Conservation (phyloP, 1,140 invertebrate genomes). For the Lethocerus indicus region DNA sequence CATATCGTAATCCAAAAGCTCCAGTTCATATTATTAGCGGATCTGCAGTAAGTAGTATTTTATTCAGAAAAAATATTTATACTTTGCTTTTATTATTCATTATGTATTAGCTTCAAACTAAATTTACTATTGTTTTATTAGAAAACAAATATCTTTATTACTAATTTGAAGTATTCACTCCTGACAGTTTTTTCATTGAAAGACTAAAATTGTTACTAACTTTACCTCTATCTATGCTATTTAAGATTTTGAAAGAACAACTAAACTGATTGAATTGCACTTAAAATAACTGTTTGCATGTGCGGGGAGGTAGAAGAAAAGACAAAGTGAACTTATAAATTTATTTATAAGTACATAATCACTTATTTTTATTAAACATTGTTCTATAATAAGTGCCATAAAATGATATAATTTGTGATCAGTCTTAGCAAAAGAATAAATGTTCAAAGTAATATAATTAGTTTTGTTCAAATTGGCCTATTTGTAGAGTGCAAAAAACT, state of each 20-base stretch:
- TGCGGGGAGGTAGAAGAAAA: too few species aligned
- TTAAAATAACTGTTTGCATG: too few species aligned
- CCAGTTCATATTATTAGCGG: slow-evolving; percentile 87
- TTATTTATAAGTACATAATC: neutral
- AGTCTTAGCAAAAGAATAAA: neutral
- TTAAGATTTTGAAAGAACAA: too few species aligned
- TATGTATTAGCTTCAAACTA: slow-evolving; percentile 24
- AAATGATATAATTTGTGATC: neutral
- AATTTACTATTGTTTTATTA: slow-evolving; percentile 5
- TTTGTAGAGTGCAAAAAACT: neutral
- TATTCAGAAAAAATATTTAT: slow-evolving; percentile 26
- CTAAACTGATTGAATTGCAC: too few species aligned
- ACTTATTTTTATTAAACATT: neutral
- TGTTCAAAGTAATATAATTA: neutral
- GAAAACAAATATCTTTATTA: neutral
- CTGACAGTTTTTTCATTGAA: slow-evolving; percentile 18
- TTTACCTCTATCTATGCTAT: too few species aligned
- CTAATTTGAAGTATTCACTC: slow-evolving; percentile 16
- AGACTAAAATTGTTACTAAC: neutral
- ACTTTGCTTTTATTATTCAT: slow-evolving; percentile 23
- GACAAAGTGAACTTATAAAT: too few species aligned
- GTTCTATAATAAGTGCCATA: neutral
- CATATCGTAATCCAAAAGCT: slow-evolving; percentile 73
- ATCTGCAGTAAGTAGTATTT: slow-evolving; percentile 53
- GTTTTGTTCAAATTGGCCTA: neutral